A percentile compares a stretch with the other conserved stretches of the same genome.
These are phyloP conservation scores for Trididemnum nubilum DNA, from an alignment of 23 tunicate genomes.

Conservation along the genomic window DNA sequence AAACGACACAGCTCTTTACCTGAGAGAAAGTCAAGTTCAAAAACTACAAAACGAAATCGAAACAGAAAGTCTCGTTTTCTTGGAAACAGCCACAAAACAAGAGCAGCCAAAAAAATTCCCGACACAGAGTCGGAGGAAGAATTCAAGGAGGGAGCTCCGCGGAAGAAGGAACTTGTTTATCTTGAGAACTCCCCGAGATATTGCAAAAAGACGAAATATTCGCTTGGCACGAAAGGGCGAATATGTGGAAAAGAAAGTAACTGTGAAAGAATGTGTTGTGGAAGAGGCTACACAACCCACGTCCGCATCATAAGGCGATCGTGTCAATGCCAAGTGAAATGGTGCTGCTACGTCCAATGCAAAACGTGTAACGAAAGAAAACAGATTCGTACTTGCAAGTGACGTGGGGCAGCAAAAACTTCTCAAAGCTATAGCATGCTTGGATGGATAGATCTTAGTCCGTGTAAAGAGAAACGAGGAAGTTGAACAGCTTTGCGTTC, in stretches of 20 bases:
- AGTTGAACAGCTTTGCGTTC: no score
- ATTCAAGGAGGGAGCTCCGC: conserved; percentile 28
- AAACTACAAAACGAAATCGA: neutral
- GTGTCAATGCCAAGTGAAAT: conserved; percentile 75
- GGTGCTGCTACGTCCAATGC: conserved; percentile 91
- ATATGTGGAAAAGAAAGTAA: conserved; percentile 56
- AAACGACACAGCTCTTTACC: neutral
- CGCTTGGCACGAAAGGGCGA: conserved; percentile 82
- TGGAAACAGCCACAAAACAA: conserved; percentile 13
- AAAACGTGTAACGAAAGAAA: conserved; percentile 72
- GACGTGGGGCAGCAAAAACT: no score
- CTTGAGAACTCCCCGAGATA: conserved; percentile 70
- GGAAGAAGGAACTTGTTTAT: conserved; percentile 78
- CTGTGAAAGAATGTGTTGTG: conserved; percentile 78
- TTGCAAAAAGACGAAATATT: conserved; percentile 55
- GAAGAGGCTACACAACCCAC: conserved; percentile 81
- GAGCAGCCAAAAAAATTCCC: neutral
- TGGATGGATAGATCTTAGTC: no score
- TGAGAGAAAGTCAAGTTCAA: neutral
- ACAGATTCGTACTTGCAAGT: conserved; percentile 71
- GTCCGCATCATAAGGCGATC: conserved; percentile 54
- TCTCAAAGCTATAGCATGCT: no score
- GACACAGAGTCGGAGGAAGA: neutral
- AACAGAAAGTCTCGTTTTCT: neutral
- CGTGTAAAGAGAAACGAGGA: no score